These are phyloP conservation scores for Scopus umbretta DNA, from an alignment of 2,113 vertebrate species.

Conservation along the genomic window DNA sequence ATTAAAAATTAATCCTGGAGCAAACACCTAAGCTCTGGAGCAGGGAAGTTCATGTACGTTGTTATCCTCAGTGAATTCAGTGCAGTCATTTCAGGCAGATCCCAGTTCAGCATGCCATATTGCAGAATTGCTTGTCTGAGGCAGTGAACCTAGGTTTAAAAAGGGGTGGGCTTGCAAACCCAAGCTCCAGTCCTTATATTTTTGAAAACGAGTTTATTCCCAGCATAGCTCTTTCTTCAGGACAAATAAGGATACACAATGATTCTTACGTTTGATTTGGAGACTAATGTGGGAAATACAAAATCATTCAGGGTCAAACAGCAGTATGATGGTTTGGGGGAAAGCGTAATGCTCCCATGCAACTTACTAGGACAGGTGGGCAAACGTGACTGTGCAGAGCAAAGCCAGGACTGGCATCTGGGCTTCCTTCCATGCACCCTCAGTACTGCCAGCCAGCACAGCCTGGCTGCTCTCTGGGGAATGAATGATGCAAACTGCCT, in stretches of 20 bases:
- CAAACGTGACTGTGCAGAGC: rapidly evolving
- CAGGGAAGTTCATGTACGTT: neutral
- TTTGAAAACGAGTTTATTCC: neutral
- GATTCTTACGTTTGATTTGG: neutral
- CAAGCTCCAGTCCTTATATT: neutral
- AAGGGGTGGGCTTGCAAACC: neutral
- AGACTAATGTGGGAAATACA: neutral
- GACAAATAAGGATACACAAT: neutral
- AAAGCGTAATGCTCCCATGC: rapidly evolving
- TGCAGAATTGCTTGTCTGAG: neutral
- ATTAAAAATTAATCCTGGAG: neutral
- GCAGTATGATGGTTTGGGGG: neutral
- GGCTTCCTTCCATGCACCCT: neutral
- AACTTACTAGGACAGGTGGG: neutral
- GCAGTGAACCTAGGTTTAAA: neutral
- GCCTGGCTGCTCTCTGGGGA: neutral
- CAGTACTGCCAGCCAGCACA: neutral
- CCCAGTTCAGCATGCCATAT: neutral
- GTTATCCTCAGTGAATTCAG: neutral
- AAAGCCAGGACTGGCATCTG: neutral
- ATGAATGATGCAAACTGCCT: neutral
- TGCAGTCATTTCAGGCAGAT: neutral
- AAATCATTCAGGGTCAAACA: neutral
- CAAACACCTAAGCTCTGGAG: neutral
- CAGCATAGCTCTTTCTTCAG: neutral